Percentiles rank a stretch among this genome's conserved stretches.
phyloP scores from a whole-genome alignment of 2,888 invertebrate species.

The Nematopogon swammerdamellus region DNA sequence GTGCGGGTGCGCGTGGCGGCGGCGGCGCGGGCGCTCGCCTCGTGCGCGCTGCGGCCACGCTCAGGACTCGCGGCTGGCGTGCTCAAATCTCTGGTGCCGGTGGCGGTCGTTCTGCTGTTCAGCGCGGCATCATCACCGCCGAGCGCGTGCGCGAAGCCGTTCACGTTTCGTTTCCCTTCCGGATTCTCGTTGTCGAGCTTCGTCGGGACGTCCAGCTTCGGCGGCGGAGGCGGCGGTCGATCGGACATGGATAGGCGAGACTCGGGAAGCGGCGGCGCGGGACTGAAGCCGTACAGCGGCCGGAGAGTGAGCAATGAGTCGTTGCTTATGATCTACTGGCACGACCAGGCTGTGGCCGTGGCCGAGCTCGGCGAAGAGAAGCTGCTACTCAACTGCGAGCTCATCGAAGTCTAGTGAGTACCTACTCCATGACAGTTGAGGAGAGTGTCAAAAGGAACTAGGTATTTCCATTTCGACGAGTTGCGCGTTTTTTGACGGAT shows the following conservation, averaged over 20 bases:
- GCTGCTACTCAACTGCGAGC: conserved; percentile 71
- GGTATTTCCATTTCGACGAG: too few species aligned
- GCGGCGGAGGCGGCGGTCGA: conserved; percentile 36
- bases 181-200: conserved; percentile 47
- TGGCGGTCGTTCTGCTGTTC: conserved; percentile 35
- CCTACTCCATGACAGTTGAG: too few species aligned
- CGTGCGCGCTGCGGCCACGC: conserved; percentile 37
- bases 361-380: conserved; percentile 73
- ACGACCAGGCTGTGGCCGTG: conserved; percentile 81
- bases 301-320: conserved; percentile 63
- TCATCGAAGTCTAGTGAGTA: conserved; percentile 87
- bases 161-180: conserved; percentile 43
- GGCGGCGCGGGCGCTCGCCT: conserved; percentile 13
- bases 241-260: conserved; percentile 25
- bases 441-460: too few species aligned
- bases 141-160: conserved; percentile 43
- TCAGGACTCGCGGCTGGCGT: conserved; percentile 38
- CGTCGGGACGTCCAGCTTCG: conserved; percentile 25
- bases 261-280: conserved; percentile 23
- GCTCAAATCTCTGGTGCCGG: conserved; percentile 37
- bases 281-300: conserved; percentile 62
- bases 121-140: conserved; percentile 46
- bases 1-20: background rate
- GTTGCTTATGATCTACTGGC: conserved; percentile 70
- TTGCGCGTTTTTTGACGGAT: too few species aligned